A percentile compares a stretch with the other conserved stretches of the same genome.
phyloP scores from a whole-genome alignment of 2,797 vertebrate genomes.

The Cheirogaleus major region DNA sequence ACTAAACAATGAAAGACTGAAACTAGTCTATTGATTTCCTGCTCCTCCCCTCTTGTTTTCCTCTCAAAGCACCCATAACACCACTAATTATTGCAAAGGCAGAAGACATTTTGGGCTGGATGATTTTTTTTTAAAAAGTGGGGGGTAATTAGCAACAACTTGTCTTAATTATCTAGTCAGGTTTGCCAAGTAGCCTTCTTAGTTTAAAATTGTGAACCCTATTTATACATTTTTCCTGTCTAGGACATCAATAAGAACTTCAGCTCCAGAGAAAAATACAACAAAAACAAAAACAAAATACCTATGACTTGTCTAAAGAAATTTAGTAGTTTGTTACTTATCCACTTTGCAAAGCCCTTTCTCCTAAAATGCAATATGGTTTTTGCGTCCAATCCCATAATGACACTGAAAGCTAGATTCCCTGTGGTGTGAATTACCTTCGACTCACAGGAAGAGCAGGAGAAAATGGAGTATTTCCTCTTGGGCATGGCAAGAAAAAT shows the following conservation, averaged over 20 bases:
- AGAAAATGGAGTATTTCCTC: not conserved
- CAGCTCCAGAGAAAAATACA: not conserved
- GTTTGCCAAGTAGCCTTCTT: not conserved
- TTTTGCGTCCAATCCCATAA: not conserved
- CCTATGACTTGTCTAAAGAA: not conserved
- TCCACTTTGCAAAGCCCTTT: not conserved
- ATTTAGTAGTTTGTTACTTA: not conserved
- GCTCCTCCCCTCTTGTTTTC: not conserved
- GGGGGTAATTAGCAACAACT: not conserved
- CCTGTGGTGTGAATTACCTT: not conserved
- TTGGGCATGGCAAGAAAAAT: not conserved
- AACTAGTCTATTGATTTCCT: not conserved
- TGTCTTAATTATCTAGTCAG: not conserved
- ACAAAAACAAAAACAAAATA: not conserved
- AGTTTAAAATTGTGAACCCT: not conserved
- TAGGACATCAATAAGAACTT: not conserved
- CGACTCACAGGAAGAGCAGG: not conserved
- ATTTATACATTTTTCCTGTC: not conserved
- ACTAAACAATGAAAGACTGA: not conserved
- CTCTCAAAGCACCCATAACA: not conserved
- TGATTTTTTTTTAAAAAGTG: not conserved
- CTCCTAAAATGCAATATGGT: not conserved
- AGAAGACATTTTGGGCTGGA: not conserved
- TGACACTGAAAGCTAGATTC: not conserved
- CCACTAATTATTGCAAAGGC: not conserved